Conservation (phyloP, 2,797 vertebrate species). For the Aselliscus stoliczkanus region DNA sequence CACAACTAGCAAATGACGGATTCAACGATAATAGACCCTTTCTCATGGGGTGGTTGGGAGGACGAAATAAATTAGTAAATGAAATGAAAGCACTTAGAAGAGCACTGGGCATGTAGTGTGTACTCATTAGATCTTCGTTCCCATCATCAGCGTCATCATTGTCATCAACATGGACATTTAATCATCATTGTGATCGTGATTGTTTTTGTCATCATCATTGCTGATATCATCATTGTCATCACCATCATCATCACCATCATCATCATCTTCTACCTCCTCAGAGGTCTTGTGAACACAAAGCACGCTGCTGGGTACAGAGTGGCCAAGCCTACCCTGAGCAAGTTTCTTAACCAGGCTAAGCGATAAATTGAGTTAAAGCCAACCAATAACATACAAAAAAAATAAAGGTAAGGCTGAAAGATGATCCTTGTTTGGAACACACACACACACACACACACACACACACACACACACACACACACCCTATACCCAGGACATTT, state of each 20-base stretch:
- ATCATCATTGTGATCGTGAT: background rate
- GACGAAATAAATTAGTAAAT: background rate
- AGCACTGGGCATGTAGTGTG: accelerated
- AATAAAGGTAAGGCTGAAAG: background rate
- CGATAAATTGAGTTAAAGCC: background rate
- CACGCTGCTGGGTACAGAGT: background rate
- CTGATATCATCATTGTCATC: background rate
- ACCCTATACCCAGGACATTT: background rate
- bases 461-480: background rate
- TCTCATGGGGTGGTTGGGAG: background rate
- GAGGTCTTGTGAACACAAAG: background rate
- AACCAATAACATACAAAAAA: background rate
- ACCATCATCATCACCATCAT: background rate
- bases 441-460: too few relatives aligned
- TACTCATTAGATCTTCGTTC: background rate
- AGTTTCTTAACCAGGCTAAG: background rate
- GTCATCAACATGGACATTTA: background rate
- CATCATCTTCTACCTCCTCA: background rate
- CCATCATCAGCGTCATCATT: accelerated
- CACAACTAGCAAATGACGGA: background rate
- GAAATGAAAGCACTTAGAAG: background rate
- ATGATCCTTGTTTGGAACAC: background rate
- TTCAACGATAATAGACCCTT: background rate
- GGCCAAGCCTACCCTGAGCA: background rate
- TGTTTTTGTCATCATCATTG: accelerated